A percentile compares a stretch with the other conserved stretches of the same genome.
Evolutionary conservation across 2,888 invertebrate species (phyloP).

Genomic region (Lumbricus terrestris): DNA sequence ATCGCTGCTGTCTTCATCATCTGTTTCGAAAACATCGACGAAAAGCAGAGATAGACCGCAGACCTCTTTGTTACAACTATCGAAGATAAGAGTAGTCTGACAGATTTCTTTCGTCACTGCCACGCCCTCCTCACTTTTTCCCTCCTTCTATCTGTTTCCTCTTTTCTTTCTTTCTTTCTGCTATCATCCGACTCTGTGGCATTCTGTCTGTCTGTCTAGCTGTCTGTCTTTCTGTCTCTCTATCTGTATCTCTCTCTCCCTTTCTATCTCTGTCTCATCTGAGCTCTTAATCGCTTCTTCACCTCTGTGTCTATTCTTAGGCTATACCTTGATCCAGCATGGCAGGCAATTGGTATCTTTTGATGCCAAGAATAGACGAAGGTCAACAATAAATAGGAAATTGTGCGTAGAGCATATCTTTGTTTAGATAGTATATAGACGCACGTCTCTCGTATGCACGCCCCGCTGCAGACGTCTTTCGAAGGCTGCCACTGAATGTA

Average conservation of each 20-base stretch:
- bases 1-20: not conserved
- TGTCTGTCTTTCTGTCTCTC: too few species aligned
- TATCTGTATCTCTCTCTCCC: too few species aligned
- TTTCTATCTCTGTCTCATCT: not conserved
- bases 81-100: not conserved
- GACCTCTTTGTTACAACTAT: not conserved
- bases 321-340: not conserved
- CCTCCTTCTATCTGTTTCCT: too few species aligned
- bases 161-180: too few species aligned
- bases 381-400: slow-evolving; percentile 3
- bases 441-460: not conserved
- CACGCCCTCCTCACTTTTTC: not conserved
- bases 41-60: not conserved
- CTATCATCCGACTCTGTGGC: too few species aligned
- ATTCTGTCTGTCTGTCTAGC: not conserved
- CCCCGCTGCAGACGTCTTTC: not conserved
- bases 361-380: not conserved
- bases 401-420: not conserved
- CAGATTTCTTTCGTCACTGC: not conserved
- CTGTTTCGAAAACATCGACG: not conserved
- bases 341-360: not conserved
- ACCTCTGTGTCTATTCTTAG: not conserved
- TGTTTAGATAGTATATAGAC: slow-evolving; percentile 3
- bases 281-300: not conserved
- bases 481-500: not conserved